Base-by-base conservation (phyloP, 2,113 vertebrate species). In the Monopterus albus region DNA sequence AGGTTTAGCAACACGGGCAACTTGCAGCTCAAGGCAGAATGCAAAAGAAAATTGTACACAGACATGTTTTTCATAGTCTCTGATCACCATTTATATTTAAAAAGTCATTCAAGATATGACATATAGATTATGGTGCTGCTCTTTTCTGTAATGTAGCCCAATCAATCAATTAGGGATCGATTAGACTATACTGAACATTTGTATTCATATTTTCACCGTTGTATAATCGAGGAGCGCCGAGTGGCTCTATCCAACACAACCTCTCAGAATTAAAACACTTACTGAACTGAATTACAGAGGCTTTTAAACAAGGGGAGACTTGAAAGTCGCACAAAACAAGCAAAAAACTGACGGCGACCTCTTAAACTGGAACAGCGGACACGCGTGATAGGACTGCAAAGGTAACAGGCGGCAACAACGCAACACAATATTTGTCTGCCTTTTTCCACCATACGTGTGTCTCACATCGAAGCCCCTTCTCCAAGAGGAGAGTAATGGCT, bases 401-500 rank as follows among this genome's bases (percentile, higher is more conserved):
- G 28, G 45, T 20, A 43, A 33, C 47, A 13, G 12, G 36, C 69
- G 26, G 43, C 58, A 20, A 14, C 13, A 17, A 18, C 4, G 20
- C 17, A 3, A 38, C 28, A 31, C 3, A 9, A 50, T 50, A 49
- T 59, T 28, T 43, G n/a, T n/a, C n/a, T n/a, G n/a, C n/a, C n/a
- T n/a, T n/a, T n/a, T n/a, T n/a, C n/a, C n/a, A n/a, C n/a, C n/a
- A n/a, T 51, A 17, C 63, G 56, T 45, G 12, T 57, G 63, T 42
- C 29, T 38, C 59, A 52, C 59, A 57, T 46, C 42, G 14, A 33
- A 15, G 62, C 50, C 11, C 14, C 46, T 20, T 20, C 21, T 73
- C 55, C 52, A 14, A 4, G 90, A 91, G 79, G 89, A 85, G 86
- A 87, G 87, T 83, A 88, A 94, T 81, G 89, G 87, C 87, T 93